Conservation (phyloP, 2,797 vertebrate species). For the Erpetoichthys calabaricus region DNA sequence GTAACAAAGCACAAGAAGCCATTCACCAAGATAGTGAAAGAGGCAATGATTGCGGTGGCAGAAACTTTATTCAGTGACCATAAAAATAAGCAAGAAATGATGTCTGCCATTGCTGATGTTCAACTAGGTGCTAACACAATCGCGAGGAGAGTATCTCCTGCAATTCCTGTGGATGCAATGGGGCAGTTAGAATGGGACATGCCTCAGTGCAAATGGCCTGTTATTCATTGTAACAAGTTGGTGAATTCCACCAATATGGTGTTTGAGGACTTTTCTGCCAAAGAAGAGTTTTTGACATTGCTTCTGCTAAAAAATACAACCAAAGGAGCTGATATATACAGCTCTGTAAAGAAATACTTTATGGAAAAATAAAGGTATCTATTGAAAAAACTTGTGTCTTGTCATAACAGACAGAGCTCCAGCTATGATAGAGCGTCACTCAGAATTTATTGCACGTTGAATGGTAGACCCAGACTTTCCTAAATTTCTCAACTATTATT, state of each 20-base stretch:
- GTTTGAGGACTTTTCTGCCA: too few species aligned
- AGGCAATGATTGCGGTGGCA: neutral
- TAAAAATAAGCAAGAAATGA: neutral
- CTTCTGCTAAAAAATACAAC: too few species aligned
- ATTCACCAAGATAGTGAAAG: neutral
- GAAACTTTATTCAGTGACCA: too few species aligned
- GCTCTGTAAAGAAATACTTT: too few species aligned
- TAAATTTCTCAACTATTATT: slow-evolving; percentile 9
- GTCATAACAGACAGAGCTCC: slow-evolving; percentile 2
- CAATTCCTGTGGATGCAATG: neutral
- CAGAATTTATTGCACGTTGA: too few species aligned
- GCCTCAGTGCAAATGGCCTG: slow-evolving; percentile 7
- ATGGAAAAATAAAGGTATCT: slow-evolving; percentile 1
- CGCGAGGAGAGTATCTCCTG: too few species aligned
- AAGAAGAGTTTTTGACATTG: too few species aligned
- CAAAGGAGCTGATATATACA: too few species aligned
- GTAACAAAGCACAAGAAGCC: slow-evolving; percentile 2
- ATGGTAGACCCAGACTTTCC: slow-evolving; percentile 2
- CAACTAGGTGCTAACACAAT: too few species aligned
- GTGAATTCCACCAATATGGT: too few species aligned
- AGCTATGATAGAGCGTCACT: too few species aligned
- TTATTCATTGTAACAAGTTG: slow-evolving; percentile 4
- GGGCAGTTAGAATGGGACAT: neutral
- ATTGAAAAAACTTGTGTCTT: slow-evolving; percentile 11
- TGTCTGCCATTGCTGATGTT: neutral